These are phyloP conservation scores for Cranoglanis bouderius DNA, from an alignment of 2,113 vertebrate genomes.

Conservation along the genomic window DNA sequence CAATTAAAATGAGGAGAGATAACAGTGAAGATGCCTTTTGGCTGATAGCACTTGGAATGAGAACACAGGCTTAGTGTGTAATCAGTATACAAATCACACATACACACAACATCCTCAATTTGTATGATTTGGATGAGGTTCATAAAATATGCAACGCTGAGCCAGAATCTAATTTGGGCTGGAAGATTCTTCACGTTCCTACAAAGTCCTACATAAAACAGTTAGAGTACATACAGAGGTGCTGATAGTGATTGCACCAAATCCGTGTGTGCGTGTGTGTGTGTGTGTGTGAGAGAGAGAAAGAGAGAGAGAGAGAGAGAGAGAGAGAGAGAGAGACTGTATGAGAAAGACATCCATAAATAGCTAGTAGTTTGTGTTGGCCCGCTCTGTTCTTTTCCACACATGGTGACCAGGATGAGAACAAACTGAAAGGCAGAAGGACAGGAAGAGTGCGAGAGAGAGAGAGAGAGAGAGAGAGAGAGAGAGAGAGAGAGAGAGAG, in stretches of 20 bases:
- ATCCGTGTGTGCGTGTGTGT: slow-evolving; percentile 18
- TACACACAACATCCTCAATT: slow-evolving; percentile 59
- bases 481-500: neutral
- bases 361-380: slow-evolving; percentile 57
- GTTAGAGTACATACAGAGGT: slow-evolving; percentile 41
- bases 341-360: slow-evolving; percentile 49
- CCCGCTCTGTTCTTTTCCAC: slow-evolving; percentile 48
- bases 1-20: slow-evolving; percentile 82
- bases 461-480: neutral
- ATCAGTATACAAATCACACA: slow-evolving; percentile 71
- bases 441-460: neutral
- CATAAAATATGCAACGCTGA: slow-evolving; percentile 55
- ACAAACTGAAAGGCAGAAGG: slow-evolving; percentile 23
- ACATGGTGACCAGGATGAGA: slow-evolving; percentile 42
- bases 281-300: neutral
- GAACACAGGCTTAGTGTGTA: slow-evolving; percentile 69
- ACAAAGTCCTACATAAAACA: slow-evolving; percentile 48
- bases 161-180: slow-evolving; percentile 54
- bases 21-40: slow-evolving; percentile 79
- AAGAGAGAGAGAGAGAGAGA: neutral
- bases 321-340: neutral
- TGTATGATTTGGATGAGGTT: slow-evolving; percentile 58
- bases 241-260: slow-evolving; percentile 44
- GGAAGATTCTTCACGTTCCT: slow-evolving; percentile 54
- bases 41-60: slow-evolving; percentile 78